Conservation (phyloP, 2,888 invertebrate genomes). For the Parnassius apollo region DNA sequence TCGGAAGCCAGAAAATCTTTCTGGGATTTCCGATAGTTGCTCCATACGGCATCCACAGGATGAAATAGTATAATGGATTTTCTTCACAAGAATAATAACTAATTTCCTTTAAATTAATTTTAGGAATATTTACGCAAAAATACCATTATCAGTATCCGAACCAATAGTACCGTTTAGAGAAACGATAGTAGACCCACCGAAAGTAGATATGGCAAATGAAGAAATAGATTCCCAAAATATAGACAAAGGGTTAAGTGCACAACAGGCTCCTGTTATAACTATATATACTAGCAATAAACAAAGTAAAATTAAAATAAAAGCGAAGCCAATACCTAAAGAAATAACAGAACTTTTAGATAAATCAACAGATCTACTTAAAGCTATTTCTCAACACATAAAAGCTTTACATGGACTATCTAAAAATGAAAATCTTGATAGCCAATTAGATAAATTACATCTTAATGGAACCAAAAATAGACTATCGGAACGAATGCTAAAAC, state of each 20-base stretch:
- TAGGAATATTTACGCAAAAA: constrained; percentile 88
- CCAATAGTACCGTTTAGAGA: constrained; percentile 98
- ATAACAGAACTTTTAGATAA: constrained; percentile 87
- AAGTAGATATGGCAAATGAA: constrained; percentile 92
- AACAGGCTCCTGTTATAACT: constrained; percentile 76
- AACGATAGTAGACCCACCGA: constrained; percentile 91
- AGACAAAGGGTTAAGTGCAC: constrained; percentile 69
- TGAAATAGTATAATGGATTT: too few relatives aligned
- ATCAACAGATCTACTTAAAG: constrained; percentile 86
- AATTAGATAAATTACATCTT: constrained; percentile 49
- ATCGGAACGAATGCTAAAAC: constrained; percentile 67
- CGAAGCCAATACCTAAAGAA: constrained; percentile 87
- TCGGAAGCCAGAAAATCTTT: too few relatives aligned
- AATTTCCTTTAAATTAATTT: constrained; percentile 29
- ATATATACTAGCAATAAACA: constrained; percentile 87
- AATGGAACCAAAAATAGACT: constrained; percentile 56
- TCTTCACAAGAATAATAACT: too few relatives aligned
- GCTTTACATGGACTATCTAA: constrained; percentile 59
- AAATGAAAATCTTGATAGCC: constrained; percentile 61
- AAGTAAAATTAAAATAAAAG: constrained; percentile 86
- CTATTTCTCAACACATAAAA: constrained; percentile 77
- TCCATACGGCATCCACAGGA: too few relatives aligned
- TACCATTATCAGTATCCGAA: constrained; percentile 93
- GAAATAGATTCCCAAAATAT: constrained; percentile 84
- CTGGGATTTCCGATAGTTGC: too few relatives aligned